Percentiles rank a stretch among this genome's conserved stretches.
phyloP scores from a whole-genome alignment of 2,113 vertebrate species.

The Carlito syrichta region DNA sequence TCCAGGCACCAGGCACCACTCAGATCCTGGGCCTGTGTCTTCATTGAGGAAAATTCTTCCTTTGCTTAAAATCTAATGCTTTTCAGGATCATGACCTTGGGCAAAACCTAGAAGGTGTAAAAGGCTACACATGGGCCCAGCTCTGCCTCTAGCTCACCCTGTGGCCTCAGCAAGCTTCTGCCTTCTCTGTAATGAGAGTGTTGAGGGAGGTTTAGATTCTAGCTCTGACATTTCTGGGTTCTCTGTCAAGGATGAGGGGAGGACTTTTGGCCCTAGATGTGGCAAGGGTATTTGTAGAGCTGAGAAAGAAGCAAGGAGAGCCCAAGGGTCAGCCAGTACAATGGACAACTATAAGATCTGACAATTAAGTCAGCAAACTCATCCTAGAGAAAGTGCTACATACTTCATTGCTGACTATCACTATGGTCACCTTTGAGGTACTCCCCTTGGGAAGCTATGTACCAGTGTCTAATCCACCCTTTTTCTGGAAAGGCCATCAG shows the following conservation, averaged over 20 bases:
- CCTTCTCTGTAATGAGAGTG: neutral
- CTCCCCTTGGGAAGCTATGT: too few species aligned
- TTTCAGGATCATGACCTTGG: neutral
- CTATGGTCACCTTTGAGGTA: too few species aligned
- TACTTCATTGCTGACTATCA: too few species aligned
- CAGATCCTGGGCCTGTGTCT: neutral
- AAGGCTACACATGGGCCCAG: accelerated
- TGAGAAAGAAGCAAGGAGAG: neutral
- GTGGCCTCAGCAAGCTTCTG: neutral
- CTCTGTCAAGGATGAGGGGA: neutral
- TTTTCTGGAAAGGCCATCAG: too few species aligned
- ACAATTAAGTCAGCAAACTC: too few species aligned
- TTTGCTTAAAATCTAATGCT: neutral
- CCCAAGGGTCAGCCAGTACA: neutral
- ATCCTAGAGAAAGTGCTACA: too few species aligned
- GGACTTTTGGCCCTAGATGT: neutral
- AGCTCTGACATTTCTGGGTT: neutral
- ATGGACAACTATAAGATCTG: neutral
- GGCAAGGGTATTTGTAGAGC: neutral
- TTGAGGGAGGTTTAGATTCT: neutral
- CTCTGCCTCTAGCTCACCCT: neutral
- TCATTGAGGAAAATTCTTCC: neutral
- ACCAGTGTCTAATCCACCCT: too few species aligned
- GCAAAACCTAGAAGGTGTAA: neutral
- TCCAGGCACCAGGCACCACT: neutral